Conservation (phyloP, 1,140 invertebrate species). For the Calephelis nemesis region DNA sequence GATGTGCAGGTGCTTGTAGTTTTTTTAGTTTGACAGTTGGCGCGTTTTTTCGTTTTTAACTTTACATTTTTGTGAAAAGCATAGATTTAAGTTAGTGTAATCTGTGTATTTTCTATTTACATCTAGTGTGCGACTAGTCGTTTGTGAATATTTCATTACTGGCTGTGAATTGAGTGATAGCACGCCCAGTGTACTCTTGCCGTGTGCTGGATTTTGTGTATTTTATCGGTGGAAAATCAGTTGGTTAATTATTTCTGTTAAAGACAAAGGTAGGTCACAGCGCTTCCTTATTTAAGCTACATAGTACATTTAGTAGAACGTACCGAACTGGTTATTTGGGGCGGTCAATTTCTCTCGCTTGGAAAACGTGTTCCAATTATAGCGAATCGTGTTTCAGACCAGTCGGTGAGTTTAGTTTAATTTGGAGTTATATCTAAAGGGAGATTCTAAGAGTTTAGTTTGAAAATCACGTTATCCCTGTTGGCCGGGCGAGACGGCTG, state of each 20-base stretch:
- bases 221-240: constrained; percentile 52
- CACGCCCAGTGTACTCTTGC: constrained; percentile 65
- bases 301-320: constrained; percentile 27
- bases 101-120: constrained; percentile 72
- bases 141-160: constrained; percentile 66
- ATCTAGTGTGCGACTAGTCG: constrained; percentile 65
- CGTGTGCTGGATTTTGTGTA: constrained; percentile 68
- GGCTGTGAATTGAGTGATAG: constrained; percentile 73
- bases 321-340: constrained; percentile 47
- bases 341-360: constrained; percentile 53
- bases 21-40: constrained; percentile 77
- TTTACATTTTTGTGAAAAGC: constrained; percentile 67
- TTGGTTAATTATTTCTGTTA: constrained; percentile 45
- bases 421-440: constrained; percentile 50
- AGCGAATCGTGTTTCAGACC: constrained; percentile 43
- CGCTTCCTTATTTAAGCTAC: constrained; percentile 30
- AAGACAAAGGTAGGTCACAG: constrained; percentile 54
- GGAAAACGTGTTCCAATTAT: constrained; percentile 68
- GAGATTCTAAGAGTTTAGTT: constrained; percentile 52
- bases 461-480: constrained; percentile 68
- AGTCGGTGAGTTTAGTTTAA: constrained; percentile 34
- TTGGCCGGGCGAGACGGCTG: constrained; percentile 64
- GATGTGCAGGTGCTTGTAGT: constrained; percentile 74
- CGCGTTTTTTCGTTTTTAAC: constrained; percentile 72
- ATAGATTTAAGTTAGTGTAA: constrained; percentile 75